Percentiles rank a stretch among this genome's conserved stretches.
Conservation (phyloP, 2,888 invertebrate species). For the Osedax fenrisi region DNA sequence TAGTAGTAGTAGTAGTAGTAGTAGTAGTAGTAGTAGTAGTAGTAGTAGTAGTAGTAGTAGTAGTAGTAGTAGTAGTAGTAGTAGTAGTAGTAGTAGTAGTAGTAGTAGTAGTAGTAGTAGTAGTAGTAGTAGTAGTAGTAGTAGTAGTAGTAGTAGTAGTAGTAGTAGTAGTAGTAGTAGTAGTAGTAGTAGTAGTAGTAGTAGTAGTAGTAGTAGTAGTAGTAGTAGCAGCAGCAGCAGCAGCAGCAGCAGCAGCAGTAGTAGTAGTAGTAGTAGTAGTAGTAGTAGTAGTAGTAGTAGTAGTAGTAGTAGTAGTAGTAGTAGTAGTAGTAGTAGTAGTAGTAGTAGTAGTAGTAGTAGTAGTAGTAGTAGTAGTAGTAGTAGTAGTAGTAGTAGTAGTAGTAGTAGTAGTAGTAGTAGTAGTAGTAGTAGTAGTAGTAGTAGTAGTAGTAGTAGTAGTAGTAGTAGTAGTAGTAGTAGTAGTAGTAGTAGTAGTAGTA, state of each 20-base stretch:
- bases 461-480: conserved; percentile 17
- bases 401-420: conserved; percentile 19
- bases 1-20: conserved; percentile 4
- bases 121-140: conserved; percentile 19
- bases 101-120: conserved; percentile 19
- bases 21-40: conserved; percentile 15
- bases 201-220: conserved; percentile 19
- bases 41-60: conserved; percentile 13
- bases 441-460: conserved; percentile 16
- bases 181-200: conserved; percentile 19
- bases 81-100: conserved; percentile 15
- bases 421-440: conserved; percentile 19
- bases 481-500: background rate
- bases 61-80: conserved; percentile 19
- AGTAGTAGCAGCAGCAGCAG: conserved; percentile 3
- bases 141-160: conserved; percentile 19
- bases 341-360: conserved; percentile 17
- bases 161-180: conserved; percentile 15
- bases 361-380: conserved; percentile 19
- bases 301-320: conserved; percentile 19
- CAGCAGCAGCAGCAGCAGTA: conserved; percentile 2
- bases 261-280: conserved; percentile 6
- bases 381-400: conserved; percentile 15
- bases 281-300: conserved; percentile 19
- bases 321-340: conserved; percentile 17